Base-by-base conservation (phyloP, 2,888 invertebrate genomes). In the Unio delphinus region DNA sequence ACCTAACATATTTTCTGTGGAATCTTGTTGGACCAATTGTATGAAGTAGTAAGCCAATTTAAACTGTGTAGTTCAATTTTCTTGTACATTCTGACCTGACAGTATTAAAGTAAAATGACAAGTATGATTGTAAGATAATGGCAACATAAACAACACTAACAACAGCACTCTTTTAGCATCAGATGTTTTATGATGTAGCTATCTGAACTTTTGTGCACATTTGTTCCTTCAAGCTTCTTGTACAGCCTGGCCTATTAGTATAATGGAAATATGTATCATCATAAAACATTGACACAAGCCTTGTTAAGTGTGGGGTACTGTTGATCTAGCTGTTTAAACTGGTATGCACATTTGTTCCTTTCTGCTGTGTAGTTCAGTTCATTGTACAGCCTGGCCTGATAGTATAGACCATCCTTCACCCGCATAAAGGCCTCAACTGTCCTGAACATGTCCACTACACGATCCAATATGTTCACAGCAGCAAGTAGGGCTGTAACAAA, bases 311-410 rank as follows among this genome's bases (percentile, higher is more conserved):
- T 92, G 95, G 96, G 93, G 95, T 94, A 93, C 85, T 95, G 94
- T 80, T 93, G 93, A 88, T 95, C 94, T 65, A 96, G 91, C 78
- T 94, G 93, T 73, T 94, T 92, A 86, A 95, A 96, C 90, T 95
- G 94, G 86, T 94, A 93, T 0, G 96, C 94, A 87, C 94, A 95
- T 82, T 94, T 94, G 89, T 96, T 96, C 74, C 96, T 92, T 80
- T 95, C 94, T 0, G 92, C 91, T 20, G 92, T 91, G 84, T 93
- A 92, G 3, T 94, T 94, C 4, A 96, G 91, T 78, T 94, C 94
- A 84, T 96, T 92, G 84, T 94, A 95, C 0, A 95, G 91, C 78
- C 94, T 92, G 0, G 95, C 94, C 92, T 94, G 91, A 64, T 84
- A 86, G 88, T 94, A 94, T 81, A 94, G 91, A 0, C 93, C 93